Evolutionary conservation across 2,888 invertebrate species (phyloP), one percentile per base, ranked within the genome.

Genomic region (Pelosia muscerda): DNA sequence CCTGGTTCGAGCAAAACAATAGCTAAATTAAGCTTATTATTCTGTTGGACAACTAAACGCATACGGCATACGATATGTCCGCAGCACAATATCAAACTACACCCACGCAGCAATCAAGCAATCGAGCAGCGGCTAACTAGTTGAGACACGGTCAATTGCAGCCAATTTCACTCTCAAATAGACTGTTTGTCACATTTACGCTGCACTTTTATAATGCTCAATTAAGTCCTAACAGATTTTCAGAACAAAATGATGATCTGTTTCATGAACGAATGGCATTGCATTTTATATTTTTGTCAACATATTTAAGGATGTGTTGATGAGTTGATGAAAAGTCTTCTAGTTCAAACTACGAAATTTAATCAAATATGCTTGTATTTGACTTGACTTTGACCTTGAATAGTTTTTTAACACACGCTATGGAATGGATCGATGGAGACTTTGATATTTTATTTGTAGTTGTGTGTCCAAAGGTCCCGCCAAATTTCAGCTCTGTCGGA

Each of bases 1-100:
- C 76, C 79, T 80, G 79, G 68, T 71, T 72, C 67, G 28, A 63
- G 49, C 49, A 34, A 53, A 88, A 90, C 89, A 88, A 86, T 74
- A 73, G 75, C 65, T 57, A 75, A 87, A 89, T 90, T 88, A 86
- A 83, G 73, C 84, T 81, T 81, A 91, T 90, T 87, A 85, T 73
- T 85, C 76, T 85, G 89, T 81, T 74, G 69, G 78, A 78, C 81
- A 82, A 79, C 88, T 80, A 80, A 84, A 77, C 80, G 75, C 64
- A 85, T 76, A 71, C 71, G 19, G 49, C n/a, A n/a, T 69, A 69
- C 85, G 85, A 88, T 87, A 86, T 80, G 57, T 66, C 56, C 69
- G 69, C 68, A 71, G 71, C 9, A 15, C 72, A 77, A 78, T 76
- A 85, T 80, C 78, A 49, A 49, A 49, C 75, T 71, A 76, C 77